Evolutionary conservation across 2,797 vertebrate genomes (phyloP), one percentile per base, ranked within the genome.

Genomic region (Botia kubotai): DNA sequence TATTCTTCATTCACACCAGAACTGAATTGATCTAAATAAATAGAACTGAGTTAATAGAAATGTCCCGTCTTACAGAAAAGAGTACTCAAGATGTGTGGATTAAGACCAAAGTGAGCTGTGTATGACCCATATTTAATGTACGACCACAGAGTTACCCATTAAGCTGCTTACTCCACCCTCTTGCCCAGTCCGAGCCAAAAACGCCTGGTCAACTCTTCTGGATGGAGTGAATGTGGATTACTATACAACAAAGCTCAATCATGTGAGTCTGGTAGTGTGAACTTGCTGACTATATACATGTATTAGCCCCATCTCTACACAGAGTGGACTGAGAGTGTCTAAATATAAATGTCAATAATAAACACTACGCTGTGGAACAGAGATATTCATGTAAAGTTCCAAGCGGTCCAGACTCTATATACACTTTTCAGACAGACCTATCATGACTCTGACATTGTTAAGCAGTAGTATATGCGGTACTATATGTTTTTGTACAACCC

Each of bases 171-270:
- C 57, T 58, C 21, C 71, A 48, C 55, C 74, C 46, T 63, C 50
- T 17, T 60, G 39, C 26, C 43, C 33, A n/a, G 71, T 72, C 71
- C 8, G 26, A 62, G 72, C 43, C 53, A 65, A 43, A 57, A 75
- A 72, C 0, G 19, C 48, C 48, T n/a, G 29, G 66, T 48, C 66
- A 17, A 55, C 39, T 63, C 68, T 48, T 58, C 57, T 16, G 58
- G 33, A 55, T 14, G 48, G 23, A 12, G 21, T 72, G 57, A 19
- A 58, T 83, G 78, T 85, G 89, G 89, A 90, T 81, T 73, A 86
- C 75, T 26, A 17, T 16, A 33, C 67, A 50, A 62, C 29, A 86
- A 88, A 89, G 85, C 84, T 72, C 46, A 80, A 87, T 88, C 86
- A 91, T 83, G 87, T 86, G 89, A 89, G 81, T 72, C 75, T 79